These are phyloP conservation scores for Lycophotia porphyrea DNA, from an alignment of 2,888 invertebrate genomes.

Conservation along the genomic window DNA sequence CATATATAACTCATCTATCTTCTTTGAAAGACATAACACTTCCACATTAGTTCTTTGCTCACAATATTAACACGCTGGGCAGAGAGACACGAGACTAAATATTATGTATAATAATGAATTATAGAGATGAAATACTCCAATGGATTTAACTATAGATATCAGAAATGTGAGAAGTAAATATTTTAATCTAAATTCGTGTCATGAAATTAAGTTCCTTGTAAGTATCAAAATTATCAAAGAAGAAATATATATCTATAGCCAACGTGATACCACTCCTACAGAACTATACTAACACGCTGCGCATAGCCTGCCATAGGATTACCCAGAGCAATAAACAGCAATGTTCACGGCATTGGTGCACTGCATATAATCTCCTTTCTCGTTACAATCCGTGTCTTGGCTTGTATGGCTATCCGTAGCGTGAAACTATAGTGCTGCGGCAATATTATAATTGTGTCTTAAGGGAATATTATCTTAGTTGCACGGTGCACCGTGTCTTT, in stretches of 20 bases:
- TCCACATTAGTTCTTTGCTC: neutral
- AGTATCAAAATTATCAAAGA: neutral
- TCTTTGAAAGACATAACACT: neutral
- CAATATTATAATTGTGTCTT: slow-evolving; percentile 33
- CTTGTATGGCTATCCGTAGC: slow-evolving; percentile 27
- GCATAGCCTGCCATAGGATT: slow-evolving; percentile 41
- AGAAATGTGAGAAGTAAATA: neutral
- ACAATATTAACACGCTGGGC: neutral
- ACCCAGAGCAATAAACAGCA: slow-evolving; percentile 51
- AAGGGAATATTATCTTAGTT: slow-evolving; percentile 44
- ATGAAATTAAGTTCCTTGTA: neutral
- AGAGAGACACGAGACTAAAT: neutral
- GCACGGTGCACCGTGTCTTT: slow-evolving; percentile 17
- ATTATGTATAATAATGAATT: too few relatives aligned
- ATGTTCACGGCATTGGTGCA: slow-evolving; percentile 51
- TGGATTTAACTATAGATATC: neutral
- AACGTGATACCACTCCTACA: slow-evolving; percentile 7
- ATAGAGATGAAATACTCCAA: neutral
- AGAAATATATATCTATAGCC: neutral
- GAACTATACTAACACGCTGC: slow-evolving; percentile 39
- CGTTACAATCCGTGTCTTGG: slow-evolving; percentile 55
- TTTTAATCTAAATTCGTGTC: neutral
- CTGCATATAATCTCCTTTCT: slow-evolving; percentile 56
- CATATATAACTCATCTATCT: neutral
- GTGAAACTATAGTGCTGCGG: slow-evolving; percentile 24